Percentiles rank a stretch among this genome's conserved stretches.
Evolutionary conservation across 2,113 vertebrate genomes (phyloP).

Genomic region (Leiothrix lutea): DNA sequence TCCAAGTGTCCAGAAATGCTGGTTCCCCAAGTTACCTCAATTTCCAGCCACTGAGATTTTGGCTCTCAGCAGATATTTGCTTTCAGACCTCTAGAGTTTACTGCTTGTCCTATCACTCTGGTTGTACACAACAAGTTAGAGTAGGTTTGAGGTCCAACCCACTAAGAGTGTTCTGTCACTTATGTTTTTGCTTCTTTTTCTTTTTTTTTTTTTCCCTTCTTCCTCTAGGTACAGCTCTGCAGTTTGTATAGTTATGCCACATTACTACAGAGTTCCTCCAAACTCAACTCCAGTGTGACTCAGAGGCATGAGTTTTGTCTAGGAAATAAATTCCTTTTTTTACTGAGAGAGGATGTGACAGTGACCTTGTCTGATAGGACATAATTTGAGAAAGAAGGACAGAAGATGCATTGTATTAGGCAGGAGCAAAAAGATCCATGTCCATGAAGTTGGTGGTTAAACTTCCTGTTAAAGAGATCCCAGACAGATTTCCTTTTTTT

Average conservation of each 20-base stretch:
- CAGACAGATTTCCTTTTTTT: not conserved
- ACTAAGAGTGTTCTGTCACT: not conserved
- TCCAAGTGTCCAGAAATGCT: not conserved
- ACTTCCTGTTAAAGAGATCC: not conserved
- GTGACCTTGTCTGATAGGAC: not conserved
- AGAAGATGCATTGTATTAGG: not conserved
- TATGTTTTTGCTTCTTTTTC: not conserved
- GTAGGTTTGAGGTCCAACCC: not conserved
- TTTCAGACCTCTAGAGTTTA: not conserved
- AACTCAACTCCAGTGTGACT: not conserved
- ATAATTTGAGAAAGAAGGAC: not conserved
- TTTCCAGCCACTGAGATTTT: not conserved
- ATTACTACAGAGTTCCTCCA: not conserved
- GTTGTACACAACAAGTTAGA: not conserved
- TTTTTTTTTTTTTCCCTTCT: too few species aligned
- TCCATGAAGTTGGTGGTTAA: not conserved
- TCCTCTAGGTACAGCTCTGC: not conserved
- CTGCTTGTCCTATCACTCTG: not conserved
- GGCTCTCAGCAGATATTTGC: accelerated
- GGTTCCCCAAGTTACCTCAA: not conserved
- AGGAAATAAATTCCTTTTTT: not conserved
- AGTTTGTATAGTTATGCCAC: not conserved
- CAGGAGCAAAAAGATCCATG: not conserved
- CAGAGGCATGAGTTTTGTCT: not conserved
- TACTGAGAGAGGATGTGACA: not conserved